Evolutionary conservation across 1,140 invertebrate species (phyloP), one percentile per base, ranked within the genome.

Genomic region (Drosophila baimaii): DNA sequence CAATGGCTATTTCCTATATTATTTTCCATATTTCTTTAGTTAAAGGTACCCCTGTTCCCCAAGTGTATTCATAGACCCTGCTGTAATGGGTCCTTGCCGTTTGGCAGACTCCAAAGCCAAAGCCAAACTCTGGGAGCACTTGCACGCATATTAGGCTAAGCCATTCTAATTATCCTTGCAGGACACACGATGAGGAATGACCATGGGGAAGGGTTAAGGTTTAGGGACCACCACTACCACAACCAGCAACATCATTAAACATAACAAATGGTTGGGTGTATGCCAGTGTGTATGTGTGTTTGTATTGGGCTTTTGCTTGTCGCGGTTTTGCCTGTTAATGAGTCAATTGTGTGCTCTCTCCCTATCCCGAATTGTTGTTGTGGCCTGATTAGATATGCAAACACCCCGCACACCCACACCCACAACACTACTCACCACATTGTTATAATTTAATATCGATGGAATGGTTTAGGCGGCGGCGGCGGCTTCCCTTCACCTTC

Each of bases 321-420:
- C 84, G 83, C 83, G 83, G 83, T 88, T 88, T 88, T 74, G 84
- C 78, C 76, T 82, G 77, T 79, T 88, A 88, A 88, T 88, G 84
- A 88, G 84, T 89, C 84, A 88, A 88, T 88, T 88, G 83, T 85
- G 44, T 47, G 79, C 82, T 47, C 44, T 73, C 43, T 61, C 35
- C 62, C 54, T 7, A 21, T 55, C 15, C 37, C 59, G 61, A 52
- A 62, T 61, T 68, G 65, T 76, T 79, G 66, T 58, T 78, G 68
- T 69, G 70, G 65, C 65, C 75, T 88, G 82, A 86, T 86, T 86
- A 88, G 79, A 82, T 76, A 63, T 56, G 66, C 56, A 70, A 35
- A 61, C 73, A 61, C 33, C 39, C 41, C 17, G 15, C 25, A 15
- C 43, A 46, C 63, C n/a, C 57, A 41, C 54, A 23, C 51, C 23